These are phyloP conservation scores for Pantherophis vulpinus DNA, from an alignment of 2,797 vertebrate genomes.

Conservation along the genomic window DNA sequence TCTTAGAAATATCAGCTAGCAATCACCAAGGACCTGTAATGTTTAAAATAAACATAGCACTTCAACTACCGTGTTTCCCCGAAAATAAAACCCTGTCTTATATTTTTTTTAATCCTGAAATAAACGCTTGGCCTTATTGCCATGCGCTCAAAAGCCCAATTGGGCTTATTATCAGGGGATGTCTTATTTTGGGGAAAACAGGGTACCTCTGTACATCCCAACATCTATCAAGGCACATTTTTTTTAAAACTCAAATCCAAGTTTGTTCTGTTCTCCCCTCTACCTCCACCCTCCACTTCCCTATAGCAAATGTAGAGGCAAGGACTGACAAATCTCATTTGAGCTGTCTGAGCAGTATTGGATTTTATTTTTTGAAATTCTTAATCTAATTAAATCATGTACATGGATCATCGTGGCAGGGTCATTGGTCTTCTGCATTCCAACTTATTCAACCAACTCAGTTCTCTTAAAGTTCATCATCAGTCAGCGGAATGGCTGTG, in stretches of 20 bases:
- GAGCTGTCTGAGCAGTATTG: constrained; percentile 27
- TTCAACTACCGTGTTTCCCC: too few species aligned
- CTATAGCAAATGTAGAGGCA: constrained; percentile 7
- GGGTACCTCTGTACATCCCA: not conserved
- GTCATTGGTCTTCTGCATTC: constrained; percentile 44
- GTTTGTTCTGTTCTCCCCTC: not conserved
- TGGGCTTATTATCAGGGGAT: too few species aligned
- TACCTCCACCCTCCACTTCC: not conserved
- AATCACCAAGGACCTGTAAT: not conserved
- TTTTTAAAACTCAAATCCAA: not conserved
- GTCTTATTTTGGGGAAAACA: too few species aligned
- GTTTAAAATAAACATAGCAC: not conserved
- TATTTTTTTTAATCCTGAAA: too few species aligned
- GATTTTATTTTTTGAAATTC: constrained; percentile 35
- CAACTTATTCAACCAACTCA: constrained; percentile 37
- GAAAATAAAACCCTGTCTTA: too few species aligned
- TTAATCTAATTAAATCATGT: constrained; percentile 54
- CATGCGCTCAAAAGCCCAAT: too few species aligned
- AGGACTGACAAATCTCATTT: constrained; percentile 34
- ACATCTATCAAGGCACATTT: not conserved
- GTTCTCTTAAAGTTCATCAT: constrained; percentile 47
- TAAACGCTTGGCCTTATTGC: too few species aligned
- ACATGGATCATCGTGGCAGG: constrained; percentile 25
- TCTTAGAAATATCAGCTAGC: not conserved
- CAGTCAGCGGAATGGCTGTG: constrained; percentile 42